A percentile compares a stretch with the other conserved stretches of the same genome.
phyloP scores from a whole-genome alignment of 2,113 vertebrate species.

The Cinclus mexicanus region DNA sequence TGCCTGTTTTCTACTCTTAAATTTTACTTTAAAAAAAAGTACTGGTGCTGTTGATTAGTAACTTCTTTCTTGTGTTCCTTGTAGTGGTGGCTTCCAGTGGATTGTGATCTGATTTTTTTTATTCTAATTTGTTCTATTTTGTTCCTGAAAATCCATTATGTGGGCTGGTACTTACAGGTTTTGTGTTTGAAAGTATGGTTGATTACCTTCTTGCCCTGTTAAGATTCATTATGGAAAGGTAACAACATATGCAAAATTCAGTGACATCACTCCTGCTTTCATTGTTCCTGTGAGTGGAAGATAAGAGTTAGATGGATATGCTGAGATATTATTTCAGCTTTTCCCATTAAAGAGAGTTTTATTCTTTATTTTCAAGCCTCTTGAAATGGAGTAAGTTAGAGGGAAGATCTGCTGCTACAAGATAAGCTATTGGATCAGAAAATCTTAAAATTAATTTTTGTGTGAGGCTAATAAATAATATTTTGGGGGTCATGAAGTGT shows the following conservation, averaged over 20 bases:
- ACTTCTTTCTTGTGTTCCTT: not conserved
- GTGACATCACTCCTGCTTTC: not conserved
- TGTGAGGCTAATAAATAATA: not conserved
- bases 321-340: not conserved
- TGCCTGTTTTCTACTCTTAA: not conserved
- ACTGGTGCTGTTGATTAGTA: not conserved
- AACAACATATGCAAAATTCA: not conserved
- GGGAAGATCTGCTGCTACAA: not conserved
- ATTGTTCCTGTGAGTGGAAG: not conserved
- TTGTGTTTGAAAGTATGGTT: not conserved
- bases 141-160: not conserved
- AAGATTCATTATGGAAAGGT: not conserved
- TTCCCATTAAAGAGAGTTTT: not conserved
- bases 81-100: not conserved
- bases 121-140: not conserved
- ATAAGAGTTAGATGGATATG: not conserved
- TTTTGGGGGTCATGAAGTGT: not conserved
- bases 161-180: not conserved
- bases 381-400: not conserved
- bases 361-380: not conserved
- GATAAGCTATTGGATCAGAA: not conserved
- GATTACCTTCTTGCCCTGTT: not conserved
- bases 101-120: not conserved
- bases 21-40: not conserved
- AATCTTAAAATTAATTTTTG: not conserved